Evolutionary conservation across 2,113 vertebrate species (phyloP).

Genomic region (Stigmatopora nigra): DNA sequence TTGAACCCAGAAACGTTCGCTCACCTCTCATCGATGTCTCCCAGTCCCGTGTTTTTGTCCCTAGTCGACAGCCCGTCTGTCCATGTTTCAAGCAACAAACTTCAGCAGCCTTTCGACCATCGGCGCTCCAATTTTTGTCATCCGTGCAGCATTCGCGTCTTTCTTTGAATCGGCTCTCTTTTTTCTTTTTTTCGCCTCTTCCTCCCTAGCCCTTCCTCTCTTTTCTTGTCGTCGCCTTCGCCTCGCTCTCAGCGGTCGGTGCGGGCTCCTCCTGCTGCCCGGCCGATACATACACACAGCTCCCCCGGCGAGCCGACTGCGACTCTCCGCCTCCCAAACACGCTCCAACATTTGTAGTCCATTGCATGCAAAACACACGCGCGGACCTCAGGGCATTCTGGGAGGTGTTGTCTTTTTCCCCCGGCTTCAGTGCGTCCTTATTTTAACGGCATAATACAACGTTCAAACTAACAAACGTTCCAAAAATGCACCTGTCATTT

Average conservation of each 20-base stretch:
- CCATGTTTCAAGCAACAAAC: conserved; percentile 9
- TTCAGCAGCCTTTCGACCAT: conserved; percentile 9
- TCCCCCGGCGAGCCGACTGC: conserved; percentile 37
- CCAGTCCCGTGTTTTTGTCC: conserved; percentile 21
- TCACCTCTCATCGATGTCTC: conserved; percentile 52
- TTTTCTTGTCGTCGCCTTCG: conserved; percentile 2
- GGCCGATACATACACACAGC: conserved; percentile 50
- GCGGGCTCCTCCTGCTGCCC: conserved; percentile 64
- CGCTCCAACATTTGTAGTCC: conserved; percentile 9
- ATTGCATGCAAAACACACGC: conserved; percentile 43
- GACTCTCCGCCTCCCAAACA: conserved; percentile 64
- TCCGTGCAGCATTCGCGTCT: conserved; percentile 30
- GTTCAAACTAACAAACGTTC: not conserved
- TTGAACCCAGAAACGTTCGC: conserved; percentile 31
- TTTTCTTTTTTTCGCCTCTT: conserved; percentile 3
- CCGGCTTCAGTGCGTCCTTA: not conserved
- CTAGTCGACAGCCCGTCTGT: conserved; percentile 23
- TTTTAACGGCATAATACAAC: not conserved
- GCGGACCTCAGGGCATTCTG: conserved; percentile 40
- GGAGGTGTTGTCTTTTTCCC: conserved; percentile 48
- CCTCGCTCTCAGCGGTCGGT: conserved; percentile 16
- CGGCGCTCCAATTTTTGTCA: conserved; percentile 16
- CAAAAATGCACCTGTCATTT: not conserved
- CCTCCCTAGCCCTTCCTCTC: not conserved
- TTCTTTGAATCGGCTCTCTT: conserved; percentile 40